Percentiles rank a stretch among this genome's conserved stretches.
Evolutionary conservation across 2,888 invertebrate genomes (phyloP).

Genomic region (Macropis europaea): DNA sequence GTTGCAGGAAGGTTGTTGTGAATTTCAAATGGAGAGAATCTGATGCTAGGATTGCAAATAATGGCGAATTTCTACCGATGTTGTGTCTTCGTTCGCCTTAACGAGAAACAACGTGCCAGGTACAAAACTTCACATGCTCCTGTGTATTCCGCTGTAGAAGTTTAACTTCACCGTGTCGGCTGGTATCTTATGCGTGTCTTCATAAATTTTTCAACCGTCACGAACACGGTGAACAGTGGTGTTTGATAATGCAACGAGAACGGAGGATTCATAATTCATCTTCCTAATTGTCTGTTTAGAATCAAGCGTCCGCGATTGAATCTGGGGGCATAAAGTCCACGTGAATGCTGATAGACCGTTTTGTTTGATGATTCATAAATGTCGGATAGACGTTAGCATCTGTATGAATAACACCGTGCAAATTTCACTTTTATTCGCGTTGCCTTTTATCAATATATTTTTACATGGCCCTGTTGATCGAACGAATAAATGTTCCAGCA

Average conservation of each 20-base stretch:
- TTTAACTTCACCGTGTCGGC: background rate
- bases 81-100: background rate
- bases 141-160: background rate
- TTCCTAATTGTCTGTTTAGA: background rate
- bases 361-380: constrained; percentile 62
- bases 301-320: constrained; percentile 17
- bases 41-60: no score
- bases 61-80: no score
- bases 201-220: constrained; percentile 4
- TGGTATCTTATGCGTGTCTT: background rate
- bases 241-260: background rate
- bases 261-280: background rate
- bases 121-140: no score
- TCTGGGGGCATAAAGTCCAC: background rate
- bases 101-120: constrained; percentile 1
- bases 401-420: constrained; percentile 3
- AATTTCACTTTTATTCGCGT: constrained; percentile 26
- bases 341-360: background rate
- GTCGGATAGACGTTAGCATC: constrained; percentile 61
- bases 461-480: no score
- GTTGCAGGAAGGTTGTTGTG: no score
- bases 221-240: constrained; percentile 2
- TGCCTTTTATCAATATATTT: no score
- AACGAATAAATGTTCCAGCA: no score
- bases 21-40: no score